These are phyloP conservation scores for Coreius guichenoti DNA, from an alignment of 2,797 vertebrate genomes.

Conservation along the genomic window DNA sequence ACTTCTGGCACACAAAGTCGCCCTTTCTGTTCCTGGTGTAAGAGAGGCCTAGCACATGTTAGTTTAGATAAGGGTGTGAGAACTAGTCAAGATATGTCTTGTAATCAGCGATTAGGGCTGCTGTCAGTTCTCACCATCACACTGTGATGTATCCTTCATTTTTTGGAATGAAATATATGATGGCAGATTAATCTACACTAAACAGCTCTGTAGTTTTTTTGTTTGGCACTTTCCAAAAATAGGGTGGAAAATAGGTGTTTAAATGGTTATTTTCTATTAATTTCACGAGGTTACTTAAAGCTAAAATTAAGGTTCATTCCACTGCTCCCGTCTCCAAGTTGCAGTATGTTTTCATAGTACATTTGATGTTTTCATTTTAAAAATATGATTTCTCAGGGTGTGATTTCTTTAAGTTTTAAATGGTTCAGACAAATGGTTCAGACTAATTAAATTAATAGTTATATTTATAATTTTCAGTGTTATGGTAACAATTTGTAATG, in stretches of 20 bases:
- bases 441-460: constrained; percentile 1
- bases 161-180: neutral
- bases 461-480: constrained; percentile 34
- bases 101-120: neutral
- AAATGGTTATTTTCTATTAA: neutral
- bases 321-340: neutral
- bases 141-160: neutral
- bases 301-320: neutral
- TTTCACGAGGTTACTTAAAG: neutral
- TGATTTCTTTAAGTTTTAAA: neutral
- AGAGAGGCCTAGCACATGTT: constrained; percentile 35
- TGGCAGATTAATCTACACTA: neutral
- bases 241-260: neutral
- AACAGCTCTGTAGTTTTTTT: neutral
- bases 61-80: constrained; percentile 35
- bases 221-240: neutral
- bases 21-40: constrained; percentile 24
- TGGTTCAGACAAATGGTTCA: neutral
- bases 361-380: neutral
- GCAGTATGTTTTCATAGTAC: neutral
- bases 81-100: constrained; percentile 36
- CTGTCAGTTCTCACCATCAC: constrained; percentile 12
- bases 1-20: neutral
- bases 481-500: constrained; percentile 40
- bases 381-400: neutral